A percentile compares a stretch with the other conserved stretches of the same genome.
Evolutionary conservation across 2,113 vertebrate genomes (phyloP).

Genomic region (Caracal caracal): DNA sequence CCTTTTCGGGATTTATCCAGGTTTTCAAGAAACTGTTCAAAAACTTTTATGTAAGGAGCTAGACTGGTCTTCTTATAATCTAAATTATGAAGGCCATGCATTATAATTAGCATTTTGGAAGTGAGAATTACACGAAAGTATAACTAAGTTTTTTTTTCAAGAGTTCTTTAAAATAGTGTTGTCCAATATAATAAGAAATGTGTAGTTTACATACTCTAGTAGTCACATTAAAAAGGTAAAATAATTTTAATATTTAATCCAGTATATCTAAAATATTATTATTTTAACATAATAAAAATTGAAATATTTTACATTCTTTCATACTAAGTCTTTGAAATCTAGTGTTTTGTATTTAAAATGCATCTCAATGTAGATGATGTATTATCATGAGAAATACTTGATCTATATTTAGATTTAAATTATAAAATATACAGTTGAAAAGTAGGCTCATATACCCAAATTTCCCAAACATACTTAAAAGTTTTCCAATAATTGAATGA

Average conservation of each 20-base stretch:
- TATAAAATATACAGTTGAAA: constrained; percentile 20
- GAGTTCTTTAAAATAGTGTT: neutral
- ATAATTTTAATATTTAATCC: constrained; percentile 14
- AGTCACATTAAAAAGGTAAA: constrained; percentile 18
- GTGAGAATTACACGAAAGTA: constrained; percentile 30
- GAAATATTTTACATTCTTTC: neutral
- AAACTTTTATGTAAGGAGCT: constrained; percentile 91
- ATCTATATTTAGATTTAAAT: constrained; percentile 31
- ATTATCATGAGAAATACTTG: constrained; percentile 23
- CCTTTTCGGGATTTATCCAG: constrained; percentile 89
- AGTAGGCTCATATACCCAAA: neutral
- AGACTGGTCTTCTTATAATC: constrained; percentile 96
- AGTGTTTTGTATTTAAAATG: constrained; percentile 15
- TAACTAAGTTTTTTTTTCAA: neutral
- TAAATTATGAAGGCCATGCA: constrained; percentile 73
- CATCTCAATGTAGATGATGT: neutral
- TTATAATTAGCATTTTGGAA: constrained; percentile 40
- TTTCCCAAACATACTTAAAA: constrained; percentile 7
- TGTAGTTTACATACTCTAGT: neutral
- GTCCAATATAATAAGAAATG: neutral
- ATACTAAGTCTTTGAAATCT: constrained; percentile 7
- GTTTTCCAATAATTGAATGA: neutral
- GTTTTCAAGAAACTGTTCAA: constrained; percentile 93
- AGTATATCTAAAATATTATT: constrained; percentile 35
- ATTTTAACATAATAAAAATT: constrained; percentile 15